Conservation (phyloP, 2,888 invertebrate species). For the Elmis aenea region DNA sequence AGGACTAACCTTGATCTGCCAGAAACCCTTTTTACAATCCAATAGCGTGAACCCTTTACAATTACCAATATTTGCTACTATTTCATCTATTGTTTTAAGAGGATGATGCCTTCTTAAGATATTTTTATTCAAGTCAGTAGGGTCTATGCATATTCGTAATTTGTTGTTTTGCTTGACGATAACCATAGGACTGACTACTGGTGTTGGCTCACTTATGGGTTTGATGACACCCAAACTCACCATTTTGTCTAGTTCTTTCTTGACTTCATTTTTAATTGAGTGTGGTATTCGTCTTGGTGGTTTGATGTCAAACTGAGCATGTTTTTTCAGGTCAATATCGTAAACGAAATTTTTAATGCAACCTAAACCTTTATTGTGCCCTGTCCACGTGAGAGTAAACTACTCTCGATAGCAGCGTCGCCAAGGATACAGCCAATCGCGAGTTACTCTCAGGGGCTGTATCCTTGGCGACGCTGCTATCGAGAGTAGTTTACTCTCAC, state of each 20-base stretch:
- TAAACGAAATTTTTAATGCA: no score
- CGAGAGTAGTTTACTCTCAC: no score
- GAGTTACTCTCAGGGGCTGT: no score
- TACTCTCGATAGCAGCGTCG: no score
- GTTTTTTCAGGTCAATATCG: constrained; percentile 14
- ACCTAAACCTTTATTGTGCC: neutral
- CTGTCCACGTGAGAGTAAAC: no score
- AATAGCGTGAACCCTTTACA: constrained; percentile 7
- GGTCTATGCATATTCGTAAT: constrained; percentile 14
- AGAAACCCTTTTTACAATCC: constrained; percentile 21
- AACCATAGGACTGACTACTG: constrained; percentile 18
- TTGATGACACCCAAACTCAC: constrained; percentile 14
- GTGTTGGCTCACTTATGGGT: constrained; percentile 16
- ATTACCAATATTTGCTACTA: constrained; percentile 2
- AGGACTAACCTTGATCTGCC: constrained; percentile 23
- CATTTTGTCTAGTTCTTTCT: constrained; percentile 17
- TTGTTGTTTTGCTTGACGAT: constrained; percentile 18
- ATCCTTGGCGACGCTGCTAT: neutral
- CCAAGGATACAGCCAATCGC: no score
- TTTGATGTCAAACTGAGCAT: constrained; percentile 5
- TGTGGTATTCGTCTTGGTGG: constrained; percentile 14
- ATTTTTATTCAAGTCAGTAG: constrained; percentile 13
- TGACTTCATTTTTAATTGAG: constrained; percentile 15
- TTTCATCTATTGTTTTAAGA: constrained; percentile 8
- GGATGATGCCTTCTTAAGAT: constrained; percentile 9